Evolutionary conservation across 2,113 vertebrate genomes (phyloP).

Genomic region (Entomyzon cyanotis): DNA sequence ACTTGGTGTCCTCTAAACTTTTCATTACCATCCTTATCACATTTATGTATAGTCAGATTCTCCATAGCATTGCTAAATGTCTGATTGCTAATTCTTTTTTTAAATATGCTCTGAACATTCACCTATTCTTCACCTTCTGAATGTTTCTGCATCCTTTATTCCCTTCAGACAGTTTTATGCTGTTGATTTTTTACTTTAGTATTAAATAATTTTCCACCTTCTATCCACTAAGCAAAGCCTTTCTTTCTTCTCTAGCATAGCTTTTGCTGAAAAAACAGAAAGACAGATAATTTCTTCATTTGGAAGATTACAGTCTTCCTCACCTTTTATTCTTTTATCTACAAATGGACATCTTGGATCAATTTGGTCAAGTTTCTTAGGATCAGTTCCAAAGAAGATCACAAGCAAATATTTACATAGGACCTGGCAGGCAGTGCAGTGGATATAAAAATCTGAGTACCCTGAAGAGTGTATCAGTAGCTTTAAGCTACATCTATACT

Average conservation of each 20-base stretch:
- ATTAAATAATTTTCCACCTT: neutral
- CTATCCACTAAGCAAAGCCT: neutral
- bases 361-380: neutral
- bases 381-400: neutral
- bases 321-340: neutral
- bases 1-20: neutral
- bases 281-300: neutral
- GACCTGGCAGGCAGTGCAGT: neutral
- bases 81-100: neutral
- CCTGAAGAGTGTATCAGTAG: neutral
- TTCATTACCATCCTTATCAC: neutral
- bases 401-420: neutral
- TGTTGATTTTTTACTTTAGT: neutral
- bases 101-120: neutral
- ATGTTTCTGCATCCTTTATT: neutral
- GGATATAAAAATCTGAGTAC: neutral
- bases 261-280: neutral
- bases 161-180: neutral
- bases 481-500: neutral
- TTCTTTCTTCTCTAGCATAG: neutral
- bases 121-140: neutral
- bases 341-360: neutral
- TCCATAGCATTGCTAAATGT: neutral
- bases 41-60: neutral
- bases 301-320: neutral